Evolutionary conservation across 2,888 invertebrate genomes (phyloP).

Genomic region (Myopa testacea): DNA sequence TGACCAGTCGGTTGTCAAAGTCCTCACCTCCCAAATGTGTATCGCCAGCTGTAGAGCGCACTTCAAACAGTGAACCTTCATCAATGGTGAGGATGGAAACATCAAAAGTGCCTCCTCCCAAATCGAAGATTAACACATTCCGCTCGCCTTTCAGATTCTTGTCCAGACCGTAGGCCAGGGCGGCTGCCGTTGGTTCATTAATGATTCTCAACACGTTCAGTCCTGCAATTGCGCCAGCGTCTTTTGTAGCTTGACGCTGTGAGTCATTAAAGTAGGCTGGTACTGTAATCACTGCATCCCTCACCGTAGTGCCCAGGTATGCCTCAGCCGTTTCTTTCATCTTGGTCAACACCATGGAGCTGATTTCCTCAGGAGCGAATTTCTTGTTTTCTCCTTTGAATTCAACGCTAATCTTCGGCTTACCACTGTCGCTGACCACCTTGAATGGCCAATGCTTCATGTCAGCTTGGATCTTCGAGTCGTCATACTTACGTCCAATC

Average conservation of each 20-base stretch:
- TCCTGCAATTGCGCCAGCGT: constrained; percentile 91
- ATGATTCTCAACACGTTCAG: constrained; percentile 91
- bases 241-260: constrained; percentile 92
- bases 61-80: constrained; percentile 89
- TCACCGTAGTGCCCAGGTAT: constrained; percentile 85
- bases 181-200: constrained; percentile 92
- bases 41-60: constrained; percentile 93
- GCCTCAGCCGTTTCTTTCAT: constrained; percentile 95
- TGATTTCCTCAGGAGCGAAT: constrained; percentile 92
- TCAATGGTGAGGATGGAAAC: constrained; percentile 95
- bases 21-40: constrained; percentile 95
- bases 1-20: constrained; percentile 89
- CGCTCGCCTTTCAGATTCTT: constrained; percentile 85
- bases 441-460: constrained; percentile 96
- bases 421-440: constrained; percentile 82
- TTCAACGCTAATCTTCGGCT: constrained; percentile 84
- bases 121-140: constrained; percentile 77
- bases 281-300: constrained; percentile 90
- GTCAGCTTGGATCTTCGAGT: constrained; percentile 90
- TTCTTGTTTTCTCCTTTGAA: constrained; percentile 90
- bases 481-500: constrained; percentile 91
- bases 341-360: constrained; percentile 91
- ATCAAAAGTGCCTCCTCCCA: constrained; percentile 90
- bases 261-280: constrained; percentile 93
- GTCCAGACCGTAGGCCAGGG: constrained; percentile 91